phyloP scores from a whole-genome alignment of 2,113 vertebrate species.

The Canis aureus region DNA sequence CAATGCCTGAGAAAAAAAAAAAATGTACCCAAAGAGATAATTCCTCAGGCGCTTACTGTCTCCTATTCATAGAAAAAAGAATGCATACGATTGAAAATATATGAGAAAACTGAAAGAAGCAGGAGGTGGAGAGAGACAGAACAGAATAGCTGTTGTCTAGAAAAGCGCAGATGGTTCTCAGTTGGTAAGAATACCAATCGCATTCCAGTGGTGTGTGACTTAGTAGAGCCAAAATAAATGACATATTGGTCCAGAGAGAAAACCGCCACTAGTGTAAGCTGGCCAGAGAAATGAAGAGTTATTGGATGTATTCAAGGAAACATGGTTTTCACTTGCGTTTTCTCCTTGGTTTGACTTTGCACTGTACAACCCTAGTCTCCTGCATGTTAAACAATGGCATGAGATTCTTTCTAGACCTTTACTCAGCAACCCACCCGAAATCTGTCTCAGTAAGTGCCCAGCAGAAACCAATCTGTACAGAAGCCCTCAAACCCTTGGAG shows the following conservation, averaged over 20 bases:
- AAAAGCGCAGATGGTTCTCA: conserved; percentile 69
- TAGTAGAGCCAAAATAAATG: conserved; percentile 72
- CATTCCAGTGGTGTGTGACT: conserved; percentile 67
- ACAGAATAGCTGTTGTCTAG: conserved; percentile 53
- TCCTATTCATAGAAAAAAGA: conserved; percentile 64
- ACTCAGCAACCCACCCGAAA: background rate
- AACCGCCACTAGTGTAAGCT: background rate
- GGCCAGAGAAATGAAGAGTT: conserved; percentile 40
- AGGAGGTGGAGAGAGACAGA: conserved; percentile 39
- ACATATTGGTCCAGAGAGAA: conserved; percentile 58
- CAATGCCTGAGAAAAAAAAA: background rate
- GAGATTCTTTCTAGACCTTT: background rate
- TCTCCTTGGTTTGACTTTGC: conserved; percentile 13
- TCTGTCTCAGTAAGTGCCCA: background rate
- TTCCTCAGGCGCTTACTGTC: background rate
- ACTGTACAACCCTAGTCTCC: background rate
- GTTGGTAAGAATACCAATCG: conserved; percentile 51
- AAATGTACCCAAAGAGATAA: conserved; percentile 53
- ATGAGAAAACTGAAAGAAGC: conserved; percentile 56
- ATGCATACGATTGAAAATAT: conserved; percentile 46
- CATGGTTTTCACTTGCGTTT: conserved; percentile 24
- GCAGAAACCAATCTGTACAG: background rate
- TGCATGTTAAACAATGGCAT: background rate
- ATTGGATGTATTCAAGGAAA: background rate
- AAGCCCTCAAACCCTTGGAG: background rate